phyloP scores from a whole-genome alignment of 37 sponge, comb jelly and placozoan genomes.

The Aplysina aerophoba region DNA sequence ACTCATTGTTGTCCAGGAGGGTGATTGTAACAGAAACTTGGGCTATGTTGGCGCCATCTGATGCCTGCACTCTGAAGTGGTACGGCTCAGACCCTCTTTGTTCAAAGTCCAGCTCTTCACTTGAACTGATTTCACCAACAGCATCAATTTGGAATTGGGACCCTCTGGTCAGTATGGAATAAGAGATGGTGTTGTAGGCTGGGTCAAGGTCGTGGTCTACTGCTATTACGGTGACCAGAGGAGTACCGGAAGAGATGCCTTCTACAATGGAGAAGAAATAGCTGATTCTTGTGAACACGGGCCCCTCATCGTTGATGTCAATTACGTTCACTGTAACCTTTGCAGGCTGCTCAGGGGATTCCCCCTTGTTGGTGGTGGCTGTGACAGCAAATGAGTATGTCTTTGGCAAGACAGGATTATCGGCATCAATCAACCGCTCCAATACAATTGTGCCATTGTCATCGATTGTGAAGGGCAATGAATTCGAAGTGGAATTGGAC shows the following conservation, averaged over 20 bases:
- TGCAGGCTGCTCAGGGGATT: slow-evolving; percentile 11
- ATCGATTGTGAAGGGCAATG: neutral
- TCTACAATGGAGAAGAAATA: slow-evolving; percentile 46
- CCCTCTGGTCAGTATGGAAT: slow-evolving; percentile 15
- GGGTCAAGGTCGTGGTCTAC: slow-evolving; percentile 41
- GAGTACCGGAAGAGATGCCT: neutral
- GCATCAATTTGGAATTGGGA: slow-evolving; percentile 42
- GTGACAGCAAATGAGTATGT: neutral
- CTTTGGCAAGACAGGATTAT: neutral
- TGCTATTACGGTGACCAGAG: slow-evolving; percentile 33
- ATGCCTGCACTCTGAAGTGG: neutral
- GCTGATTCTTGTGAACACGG: slow-evolving; percentile 30
- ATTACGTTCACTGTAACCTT: slow-evolving; percentile 38
- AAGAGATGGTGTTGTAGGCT: slow-evolving; percentile 15
- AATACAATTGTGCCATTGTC: slow-evolving; percentile 5
- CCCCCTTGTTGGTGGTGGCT: neutral
- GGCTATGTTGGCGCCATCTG: slow-evolving; percentile 34
- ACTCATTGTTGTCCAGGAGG: slow-evolving; percentile 2
- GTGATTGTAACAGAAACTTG: slow-evolving; percentile 41
- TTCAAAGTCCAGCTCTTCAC: neutral
- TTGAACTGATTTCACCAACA: neutral
- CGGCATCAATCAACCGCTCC: neutral
- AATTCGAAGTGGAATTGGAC: neutral
- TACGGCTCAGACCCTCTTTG: neutral
- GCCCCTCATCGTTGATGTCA: slow-evolving; percentile 65